Base-by-base conservation (phyloP, 2,113 vertebrate species). In the Guaruba guarouba region DNA sequence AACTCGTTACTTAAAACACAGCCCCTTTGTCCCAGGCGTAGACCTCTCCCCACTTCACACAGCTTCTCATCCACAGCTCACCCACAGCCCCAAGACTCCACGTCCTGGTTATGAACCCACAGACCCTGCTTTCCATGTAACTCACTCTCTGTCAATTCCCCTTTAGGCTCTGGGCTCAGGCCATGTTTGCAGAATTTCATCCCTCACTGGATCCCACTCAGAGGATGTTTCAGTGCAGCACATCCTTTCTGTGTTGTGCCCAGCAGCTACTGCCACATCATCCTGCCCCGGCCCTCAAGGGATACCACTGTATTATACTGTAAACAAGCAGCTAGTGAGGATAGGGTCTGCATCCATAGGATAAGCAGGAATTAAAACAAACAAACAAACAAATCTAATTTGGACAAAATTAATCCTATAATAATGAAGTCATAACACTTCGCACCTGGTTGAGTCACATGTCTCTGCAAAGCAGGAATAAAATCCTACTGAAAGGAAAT, bases 101-200 rank as follows among this genome's bases (percentile, higher is more conserved):
- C 0, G 0, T 31, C 17, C 69, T 39, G 5, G 18, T 63, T 18
- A 29, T 18, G 76, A 79, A 28, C 31, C 7, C 69, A 12, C 22
- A 46, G 51, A 9, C 70, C 35, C 78, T 44, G 39, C 70, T 62
- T 67, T 52, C 23, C 17, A 1, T 1, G 2, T 43, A 64, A 82
- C 51, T 13, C 43, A 1, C 10, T 2, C 23, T 25, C 28, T 43
- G 16, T 5, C 33, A n/a, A 44, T 33, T 64, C 43, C 27, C 23
- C 24, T 77, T 82, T 25, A 20, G 19, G 31, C 71, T 83, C 82
- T 49, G 46, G 54, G 37, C 73, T 90, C 37, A 25, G 48, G 49
- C 31, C 24, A 44, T 2, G 1, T 17, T 71, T 41, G 68, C 54
- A 63, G 59, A 74, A 33, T 61, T 70, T 68, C 54, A 46, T 41